A percentile compares a stretch with the other conserved stretches of the same genome.
Evolutionary conservation across 2,113 vertebrate species (phyloP).

Genomic region (Atlantisia rogersi): DNA sequence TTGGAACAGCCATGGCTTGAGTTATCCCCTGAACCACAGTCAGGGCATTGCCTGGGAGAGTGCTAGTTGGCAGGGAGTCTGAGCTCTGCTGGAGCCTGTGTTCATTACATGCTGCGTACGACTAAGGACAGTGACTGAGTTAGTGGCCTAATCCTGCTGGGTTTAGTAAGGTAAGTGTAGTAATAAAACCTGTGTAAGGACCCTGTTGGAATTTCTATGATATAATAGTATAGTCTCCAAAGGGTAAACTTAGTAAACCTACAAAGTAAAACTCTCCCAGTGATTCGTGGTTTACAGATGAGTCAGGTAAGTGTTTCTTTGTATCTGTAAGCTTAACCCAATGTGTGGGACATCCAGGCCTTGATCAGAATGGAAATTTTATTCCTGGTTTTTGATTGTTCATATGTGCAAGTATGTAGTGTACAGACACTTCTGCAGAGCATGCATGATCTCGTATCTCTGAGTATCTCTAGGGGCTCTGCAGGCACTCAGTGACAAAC

Average conservation of each 20-base stretch:
- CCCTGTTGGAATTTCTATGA: not conserved
- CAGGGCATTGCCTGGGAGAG: not conserved
- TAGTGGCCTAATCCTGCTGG: not conserved
- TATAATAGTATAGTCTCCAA: not conserved
- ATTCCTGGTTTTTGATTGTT: not conserved
- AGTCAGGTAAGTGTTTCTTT: not conserved
- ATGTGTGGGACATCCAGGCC: not conserved
- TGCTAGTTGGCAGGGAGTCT: not conserved
- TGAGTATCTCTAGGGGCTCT: not conserved
- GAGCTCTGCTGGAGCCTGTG: not conserved
- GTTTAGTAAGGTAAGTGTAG: not conserved
- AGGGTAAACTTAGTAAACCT: not conserved
- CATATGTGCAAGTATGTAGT: not conserved
- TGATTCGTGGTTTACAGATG: not conserved
- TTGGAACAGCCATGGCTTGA: not conserved
- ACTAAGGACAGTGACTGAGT: not conserved
- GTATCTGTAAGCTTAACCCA: not conserved
- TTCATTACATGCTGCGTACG: accelerated
- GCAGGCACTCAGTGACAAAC: accelerated
- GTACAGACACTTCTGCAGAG: not conserved
- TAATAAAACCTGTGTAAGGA: not conserved
- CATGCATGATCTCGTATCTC: not conserved
- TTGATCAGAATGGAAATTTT: not conserved
- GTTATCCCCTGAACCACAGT: not conserved
- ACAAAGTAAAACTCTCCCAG: not conserved